Conservation (phyloP, 1,140 invertebrate genomes). For the Antheraea pernyi region DNA sequence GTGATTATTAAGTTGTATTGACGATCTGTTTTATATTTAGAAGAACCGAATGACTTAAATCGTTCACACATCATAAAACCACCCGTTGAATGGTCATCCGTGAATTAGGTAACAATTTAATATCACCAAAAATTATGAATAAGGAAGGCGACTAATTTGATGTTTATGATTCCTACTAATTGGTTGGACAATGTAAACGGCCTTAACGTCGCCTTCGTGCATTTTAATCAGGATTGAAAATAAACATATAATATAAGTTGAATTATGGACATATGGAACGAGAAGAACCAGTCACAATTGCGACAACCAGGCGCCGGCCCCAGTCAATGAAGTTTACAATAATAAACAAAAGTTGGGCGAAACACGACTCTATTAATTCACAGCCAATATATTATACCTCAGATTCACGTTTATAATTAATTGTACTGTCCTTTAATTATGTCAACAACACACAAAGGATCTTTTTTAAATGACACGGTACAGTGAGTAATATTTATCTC, state of each 20-base stretch:
- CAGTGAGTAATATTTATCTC: neutral
- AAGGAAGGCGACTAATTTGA: constrained; percentile 59
- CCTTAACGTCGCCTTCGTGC: constrained; percentile 51
- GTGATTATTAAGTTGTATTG: too few relatives aligned
- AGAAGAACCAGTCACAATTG: constrained; percentile 71
- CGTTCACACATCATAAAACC: constrained; percentile 64
- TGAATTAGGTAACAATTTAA: constrained; percentile 53
- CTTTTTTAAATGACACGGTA: neutral
- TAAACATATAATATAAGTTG: constrained; percentile 56
- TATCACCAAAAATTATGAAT: constrained; percentile 42
- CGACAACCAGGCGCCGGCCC: constrained; percentile 59
- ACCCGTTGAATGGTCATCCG: constrained; percentile 44
- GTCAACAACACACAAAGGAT: constrained; percentile 13
- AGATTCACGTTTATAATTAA: constrained; percentile 1
- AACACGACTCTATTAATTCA: constrained; percentile 51
- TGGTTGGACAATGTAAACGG: constrained; percentile 61
- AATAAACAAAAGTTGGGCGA: constrained; percentile 62
- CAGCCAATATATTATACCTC: constrained; percentile 23
- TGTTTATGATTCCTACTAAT: constrained; percentile 64
- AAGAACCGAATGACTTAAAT: constrained; percentile 39
- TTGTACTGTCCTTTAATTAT: constrained; percentile 21
- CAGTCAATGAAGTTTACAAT: constrained; percentile 65
- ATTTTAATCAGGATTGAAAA: constrained; percentile 65
- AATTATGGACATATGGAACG: constrained; percentile 65
- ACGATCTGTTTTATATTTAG: too few relatives aligned